A percentile compares a stretch with the other conserved stretches of the same genome.
Conservation (phyloP, 2,888 invertebrate genomes). For the Omphaloscelis lunosa region DNA sequence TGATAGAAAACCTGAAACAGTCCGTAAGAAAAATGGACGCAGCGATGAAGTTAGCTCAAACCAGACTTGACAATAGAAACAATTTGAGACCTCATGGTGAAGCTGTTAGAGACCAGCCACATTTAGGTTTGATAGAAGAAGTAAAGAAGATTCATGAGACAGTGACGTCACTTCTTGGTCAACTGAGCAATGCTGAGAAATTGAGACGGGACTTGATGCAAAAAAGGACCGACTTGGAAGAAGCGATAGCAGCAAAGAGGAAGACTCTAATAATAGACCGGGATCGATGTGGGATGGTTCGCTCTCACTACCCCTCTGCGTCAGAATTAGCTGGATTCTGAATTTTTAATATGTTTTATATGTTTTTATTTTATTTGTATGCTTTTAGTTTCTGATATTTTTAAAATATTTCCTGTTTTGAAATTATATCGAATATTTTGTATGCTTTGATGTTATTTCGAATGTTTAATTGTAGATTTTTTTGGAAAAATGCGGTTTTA, state of each 20-base stretch:
- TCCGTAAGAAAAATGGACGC: conserved; percentile 94
- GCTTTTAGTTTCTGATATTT: too few relatives aligned
- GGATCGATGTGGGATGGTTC: conserved; percentile 92
- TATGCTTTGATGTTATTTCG: too few relatives aligned
- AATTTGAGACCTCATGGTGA: conserved; percentile 94
- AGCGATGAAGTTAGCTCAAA: conserved; percentile 97
- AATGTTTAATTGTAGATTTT: too few relatives aligned
- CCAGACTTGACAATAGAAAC: conserved; percentile 94
- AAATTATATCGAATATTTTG: too few relatives aligned
- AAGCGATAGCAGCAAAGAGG: conserved; percentile 93
- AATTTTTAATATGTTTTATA: too few relatives aligned
- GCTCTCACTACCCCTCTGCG: conserved; percentile 94
- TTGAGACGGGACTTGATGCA: conserved; percentile 87
- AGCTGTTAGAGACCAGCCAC: conserved; percentile 95
- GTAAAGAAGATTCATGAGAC: conserved; percentile 93
- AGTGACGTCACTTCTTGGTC: conserved; percentile 92
- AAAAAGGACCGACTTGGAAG: conserved; percentile 91
- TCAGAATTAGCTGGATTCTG: conserved; percentile 86
- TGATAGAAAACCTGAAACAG: conserved; percentile 93
- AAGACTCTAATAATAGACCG: conserved; percentile 93
- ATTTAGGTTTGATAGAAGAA: conserved; percentile 94
- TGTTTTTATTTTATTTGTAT: too few relatives aligned
- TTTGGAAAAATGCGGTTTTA: too few relatives aligned
- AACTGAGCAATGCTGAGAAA: conserved; percentile 92
- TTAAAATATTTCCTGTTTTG: too few relatives aligned